Conservation (phyloP, 2,113 vertebrate species). For the Burhinus bistriatus region DNA sequence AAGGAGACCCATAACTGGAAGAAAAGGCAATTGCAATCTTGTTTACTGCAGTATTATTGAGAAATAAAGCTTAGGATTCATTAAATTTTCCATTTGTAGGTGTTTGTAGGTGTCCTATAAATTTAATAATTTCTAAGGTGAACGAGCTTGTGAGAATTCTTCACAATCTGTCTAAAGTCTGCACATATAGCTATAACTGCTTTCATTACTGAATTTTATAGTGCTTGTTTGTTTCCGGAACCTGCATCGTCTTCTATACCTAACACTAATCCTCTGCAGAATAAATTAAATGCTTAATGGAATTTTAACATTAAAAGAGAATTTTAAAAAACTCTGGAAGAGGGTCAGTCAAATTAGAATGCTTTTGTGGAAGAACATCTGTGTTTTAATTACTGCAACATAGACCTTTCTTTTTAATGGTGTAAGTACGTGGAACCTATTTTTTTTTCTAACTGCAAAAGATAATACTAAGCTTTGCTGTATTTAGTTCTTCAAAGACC, state of each 20-base stretch:
- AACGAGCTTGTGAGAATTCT: background rate
- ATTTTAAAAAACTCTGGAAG: background rate
- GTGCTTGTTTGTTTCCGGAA: background rate
- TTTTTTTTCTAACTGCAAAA: background rate
- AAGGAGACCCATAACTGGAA: background rate
- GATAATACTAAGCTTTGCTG: background rate
- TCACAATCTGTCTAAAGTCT: background rate
- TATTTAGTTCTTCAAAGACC: background rate
- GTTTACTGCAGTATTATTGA: background rate
- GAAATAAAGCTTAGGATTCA: slow-evolving; percentile 36
- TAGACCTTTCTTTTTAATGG: background rate
- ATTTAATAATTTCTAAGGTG: slow-evolving; percentile 24
- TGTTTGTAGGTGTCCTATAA: slow-evolving; percentile 44
- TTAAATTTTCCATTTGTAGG: slow-evolving; percentile 46
- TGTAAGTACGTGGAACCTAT: background rate
- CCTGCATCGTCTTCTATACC: background rate
- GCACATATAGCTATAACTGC: background rate
- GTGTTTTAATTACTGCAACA: background rate
- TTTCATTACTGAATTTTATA: background rate
- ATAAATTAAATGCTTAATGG: background rate
- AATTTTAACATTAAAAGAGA: background rate
- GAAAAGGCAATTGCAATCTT: background rate
- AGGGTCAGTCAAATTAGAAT: background rate
- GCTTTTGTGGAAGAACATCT: background rate
- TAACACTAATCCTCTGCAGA: background rate